Percentiles rank a stretch among this genome's conserved stretches.
phyloP scores from a whole-genome alignment of 2,888 invertebrate species.

The Anorthoa munda region DNA sequence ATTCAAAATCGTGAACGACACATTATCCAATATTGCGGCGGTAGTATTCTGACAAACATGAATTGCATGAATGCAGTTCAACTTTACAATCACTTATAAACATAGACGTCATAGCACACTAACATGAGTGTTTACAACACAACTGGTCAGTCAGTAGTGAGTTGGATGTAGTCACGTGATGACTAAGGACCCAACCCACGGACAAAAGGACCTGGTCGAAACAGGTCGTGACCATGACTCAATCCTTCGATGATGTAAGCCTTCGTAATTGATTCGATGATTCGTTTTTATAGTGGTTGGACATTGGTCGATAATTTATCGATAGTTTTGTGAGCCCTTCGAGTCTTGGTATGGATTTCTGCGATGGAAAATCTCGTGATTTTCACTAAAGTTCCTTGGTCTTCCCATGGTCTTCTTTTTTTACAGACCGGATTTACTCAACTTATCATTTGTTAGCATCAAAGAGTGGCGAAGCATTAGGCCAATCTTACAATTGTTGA shows the following conservation, averaged over 20 bases:
- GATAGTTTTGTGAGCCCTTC: constrained; percentile 61
- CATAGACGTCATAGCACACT: constrained; percentile 72
- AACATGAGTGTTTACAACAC: constrained; percentile 78
- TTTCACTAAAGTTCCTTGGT: neutral
- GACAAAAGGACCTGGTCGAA: constrained; percentile 80
- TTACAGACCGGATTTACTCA: neutral
- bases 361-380: neutral
- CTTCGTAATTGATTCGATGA: constrained; percentile 85
- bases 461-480: neutral
- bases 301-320: constrained; percentile 61
- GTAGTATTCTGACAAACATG: constrained; percentile 51
- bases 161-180: constrained; percentile 77
- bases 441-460: neutral
- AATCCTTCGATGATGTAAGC: constrained; percentile 89
- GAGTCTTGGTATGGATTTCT: neutral
- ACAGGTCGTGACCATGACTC: constrained; percentile 87
- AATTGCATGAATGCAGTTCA: constrained; percentile 62
- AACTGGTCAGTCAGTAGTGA: constrained; percentile 81
- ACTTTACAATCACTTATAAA: constrained; percentile 64
- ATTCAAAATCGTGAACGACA: constrained; percentile 50
- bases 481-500: no score
- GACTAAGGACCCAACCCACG: constrained; percentile 88
- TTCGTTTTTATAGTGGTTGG: constrained; percentile 80
- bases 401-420: neutral
- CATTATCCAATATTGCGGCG: constrained; percentile 67